Conservation (phyloP, 2,888 invertebrate species). For the Nycteola revayana region DNA sequence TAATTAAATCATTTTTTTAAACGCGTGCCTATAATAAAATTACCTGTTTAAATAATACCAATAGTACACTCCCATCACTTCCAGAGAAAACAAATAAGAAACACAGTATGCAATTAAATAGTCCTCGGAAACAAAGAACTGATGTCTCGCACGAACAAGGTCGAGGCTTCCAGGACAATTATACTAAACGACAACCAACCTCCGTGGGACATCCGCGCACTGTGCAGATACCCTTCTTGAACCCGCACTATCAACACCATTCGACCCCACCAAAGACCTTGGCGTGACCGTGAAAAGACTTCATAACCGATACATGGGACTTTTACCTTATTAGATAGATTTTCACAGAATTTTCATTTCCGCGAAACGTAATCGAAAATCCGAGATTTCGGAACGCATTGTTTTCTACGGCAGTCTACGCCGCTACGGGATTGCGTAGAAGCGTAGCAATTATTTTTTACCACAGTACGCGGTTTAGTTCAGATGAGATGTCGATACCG, state of each 20-base stretch:
- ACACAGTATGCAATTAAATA: slow-evolving; percentile 14
- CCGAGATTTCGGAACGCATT: slow-evolving; percentile 28
- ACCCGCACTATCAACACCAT: slow-evolving; percentile 18
- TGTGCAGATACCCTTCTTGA: slow-evolving; percentile 28
- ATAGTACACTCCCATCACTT: too few relatives aligned
- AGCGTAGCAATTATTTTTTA: slow-evolving; percentile 31
- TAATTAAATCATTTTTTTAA: too few relatives aligned
- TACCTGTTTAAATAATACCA: too few relatives aligned
- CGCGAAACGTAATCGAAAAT: slow-evolving; percentile 22
- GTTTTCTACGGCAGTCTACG: slow-evolving; percentile 35
- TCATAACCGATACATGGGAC: slow-evolving; percentile 10
- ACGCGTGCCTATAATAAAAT: too few relatives aligned
- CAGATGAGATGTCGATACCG: slow-evolving; percentile 19
- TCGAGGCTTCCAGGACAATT: slow-evolving; percentile 59
- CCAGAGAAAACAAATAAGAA: background rate
- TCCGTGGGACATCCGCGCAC: slow-evolving; percentile 35
- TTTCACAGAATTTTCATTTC: slow-evolving; percentile 19
- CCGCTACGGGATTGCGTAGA: slow-evolving; percentile 35
- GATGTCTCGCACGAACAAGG: slow-evolving; percentile 46
- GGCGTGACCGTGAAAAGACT: slow-evolving; percentile 68
- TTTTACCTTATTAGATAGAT: slow-evolving; percentile 6
- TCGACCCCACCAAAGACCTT: slow-evolving; percentile 50
- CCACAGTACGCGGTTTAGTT: slow-evolving; percentile 22
- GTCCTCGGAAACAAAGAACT: slow-evolving; percentile 50
- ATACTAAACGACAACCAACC: slow-evolving; percentile 46